Conservation (phyloP, 2,113 vertebrate genomes). For the Leptocoma aspasia region DNA sequence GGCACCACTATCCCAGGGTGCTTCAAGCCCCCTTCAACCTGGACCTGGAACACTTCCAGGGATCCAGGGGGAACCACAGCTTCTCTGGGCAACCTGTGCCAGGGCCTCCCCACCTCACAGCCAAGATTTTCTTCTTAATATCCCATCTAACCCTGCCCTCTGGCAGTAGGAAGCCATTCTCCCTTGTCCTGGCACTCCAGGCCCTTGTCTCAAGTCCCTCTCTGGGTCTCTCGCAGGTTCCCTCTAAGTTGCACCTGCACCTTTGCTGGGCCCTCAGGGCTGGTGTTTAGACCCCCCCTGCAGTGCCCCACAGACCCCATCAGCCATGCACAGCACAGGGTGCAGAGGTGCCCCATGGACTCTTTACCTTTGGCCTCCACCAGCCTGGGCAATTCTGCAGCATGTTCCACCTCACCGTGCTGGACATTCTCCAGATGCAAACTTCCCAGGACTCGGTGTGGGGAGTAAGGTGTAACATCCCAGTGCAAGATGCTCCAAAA, state of each 20-base stretch:
- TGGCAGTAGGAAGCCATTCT: background rate
- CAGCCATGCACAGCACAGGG: background rate
- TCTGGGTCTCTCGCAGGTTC: background rate
- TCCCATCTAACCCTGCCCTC: background rate
- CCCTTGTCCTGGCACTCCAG: background rate
- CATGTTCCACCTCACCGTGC: fast-evolving
- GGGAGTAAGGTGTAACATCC: background rate
- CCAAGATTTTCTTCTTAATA: fast-evolving
- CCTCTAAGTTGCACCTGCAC: background rate
- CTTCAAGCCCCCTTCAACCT: fast-evolving
- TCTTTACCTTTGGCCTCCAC: background rate
- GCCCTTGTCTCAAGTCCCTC: background rate
- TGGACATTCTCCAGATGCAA: background rate
- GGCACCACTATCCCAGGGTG: background rate
- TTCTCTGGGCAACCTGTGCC: background rate
- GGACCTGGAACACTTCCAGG: background rate
- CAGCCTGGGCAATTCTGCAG: background rate
- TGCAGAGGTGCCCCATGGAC: background rate
- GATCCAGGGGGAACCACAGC: background rate
- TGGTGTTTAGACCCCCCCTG: fast-evolving
- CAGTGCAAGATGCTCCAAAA: background rate
- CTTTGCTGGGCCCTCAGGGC: too few species aligned
- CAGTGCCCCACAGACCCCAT: fast-evolving
- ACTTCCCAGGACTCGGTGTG: background rate
- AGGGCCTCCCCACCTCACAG: background rate